Percentiles rank a stretch among this genome's conserved stretches.
Conservation (phyloP, 2,113 vertebrate species). For the Pimephales promelas region DNA sequence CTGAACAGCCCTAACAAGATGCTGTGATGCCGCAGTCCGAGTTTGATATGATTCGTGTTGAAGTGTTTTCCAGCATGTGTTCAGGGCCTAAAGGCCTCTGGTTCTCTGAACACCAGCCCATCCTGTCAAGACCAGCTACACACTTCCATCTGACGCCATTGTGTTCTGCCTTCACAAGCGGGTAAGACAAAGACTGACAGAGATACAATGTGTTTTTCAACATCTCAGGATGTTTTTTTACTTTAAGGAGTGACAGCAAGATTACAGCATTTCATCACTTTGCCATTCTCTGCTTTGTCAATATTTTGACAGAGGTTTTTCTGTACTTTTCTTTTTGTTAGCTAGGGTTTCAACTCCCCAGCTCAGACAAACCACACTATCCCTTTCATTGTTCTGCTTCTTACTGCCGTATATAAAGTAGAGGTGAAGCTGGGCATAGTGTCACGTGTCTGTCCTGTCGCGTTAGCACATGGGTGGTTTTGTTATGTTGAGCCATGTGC, state of each 20-base stretch:
- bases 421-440: constrained; percentile 14
- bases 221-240: constrained; percentile 12
- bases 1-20: neutral
- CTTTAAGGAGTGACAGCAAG: neutral
- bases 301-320: constrained; percentile 31
- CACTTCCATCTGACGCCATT: constrained; percentile 28
- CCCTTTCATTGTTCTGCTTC: constrained; percentile 22
- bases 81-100: constrained; percentile 16
- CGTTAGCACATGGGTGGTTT: too few relatives aligned
- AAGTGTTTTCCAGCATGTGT: constrained; percentile 35
- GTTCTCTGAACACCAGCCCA: constrained; percentile 49
- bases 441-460: too few relatives aligned
- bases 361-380: constrained; percentile 14
- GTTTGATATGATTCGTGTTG: constrained; percentile 41
- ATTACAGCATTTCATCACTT: constrained; percentile 14
- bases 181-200: constrained; percentile 33
- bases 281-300: constrained; percentile 20
- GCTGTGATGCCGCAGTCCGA: neutral
- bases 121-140: constrained; percentile 35
- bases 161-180: constrained; percentile 2
- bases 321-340: constrained; percentile 10
- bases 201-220: constrained; percentile 14
- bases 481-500: too few relatives aligned
- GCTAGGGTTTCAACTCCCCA: constrained; percentile 10
- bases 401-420: constrained; percentile 31